Base-by-base conservation (phyloP, 1,140 invertebrate genomes). In the Listronotus oregonensis region DNA sequence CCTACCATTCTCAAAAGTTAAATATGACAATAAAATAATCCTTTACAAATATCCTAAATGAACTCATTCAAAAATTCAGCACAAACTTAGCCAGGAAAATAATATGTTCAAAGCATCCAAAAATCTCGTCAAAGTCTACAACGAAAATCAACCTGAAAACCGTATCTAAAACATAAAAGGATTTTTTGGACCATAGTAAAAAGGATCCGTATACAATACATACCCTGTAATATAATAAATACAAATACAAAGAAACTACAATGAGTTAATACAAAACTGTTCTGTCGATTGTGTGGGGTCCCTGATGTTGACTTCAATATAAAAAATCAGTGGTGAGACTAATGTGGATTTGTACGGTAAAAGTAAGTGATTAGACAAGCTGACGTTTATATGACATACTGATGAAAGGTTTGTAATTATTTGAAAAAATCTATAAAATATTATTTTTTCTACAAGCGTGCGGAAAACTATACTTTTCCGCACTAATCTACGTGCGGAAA, bases 141-240 rank as follows among this genome's bases (percentile, higher is more conserved):
- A 37, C 34, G 54, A 42, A 21, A 27, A 56, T 56, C 54, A 43
- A 56, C 11, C 9, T 56, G 54, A 56, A 56, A 56, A 56, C 54
- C 54, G 54, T 56, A 56, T 56, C 40, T 8, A 43, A 42, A 39
- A 34, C 10, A 34, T 39, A 43, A 56, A 56, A 43, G 54, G 39
- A 40, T 42, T n/a, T n/a, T 42, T 56, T 34, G 54, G 11, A 42
- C 54, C n/a, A 14, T 56, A 27, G n/a, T 43, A 27, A 11, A 56
- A 43, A 56, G 37, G 54, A 56, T 56, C 37, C 14, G 14, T 37
- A 21, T 6, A 56, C 54, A 56, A 56, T 56, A 39, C 50, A 8
- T 42, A 12, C 54, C 54, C 54, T 21, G 54, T 56, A 56, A 56
- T 43, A 43, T 56, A 56, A 43, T 56, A 56, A 56, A 56, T 43